phyloP scores from a whole-genome alignment of 2,797 vertebrate species.

The Toxotes lorentzi region DNA sequence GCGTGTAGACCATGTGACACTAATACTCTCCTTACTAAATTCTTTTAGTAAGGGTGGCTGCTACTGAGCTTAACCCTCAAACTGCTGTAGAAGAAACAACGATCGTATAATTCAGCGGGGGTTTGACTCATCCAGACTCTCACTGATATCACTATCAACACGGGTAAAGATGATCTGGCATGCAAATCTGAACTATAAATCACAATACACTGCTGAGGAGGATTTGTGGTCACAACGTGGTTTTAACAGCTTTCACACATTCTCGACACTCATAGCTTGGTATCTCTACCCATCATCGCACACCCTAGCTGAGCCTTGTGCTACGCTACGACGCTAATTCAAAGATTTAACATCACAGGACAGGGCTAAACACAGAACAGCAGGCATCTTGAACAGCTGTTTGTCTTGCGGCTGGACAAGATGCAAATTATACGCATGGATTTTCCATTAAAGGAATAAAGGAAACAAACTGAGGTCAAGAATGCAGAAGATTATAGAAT shows the following conservation, averaged over 20 bases:
- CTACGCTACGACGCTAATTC: neutral
- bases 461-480: neutral
- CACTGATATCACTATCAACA: slow-evolving; percentile 1
- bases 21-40: slow-evolving; percentile 60
- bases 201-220: neutral
- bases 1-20: slow-evolving; percentile 72
- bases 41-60: slow-evolving; percentile 52
- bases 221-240: neutral
- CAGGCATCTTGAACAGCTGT: neutral
- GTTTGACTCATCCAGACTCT: neutral
- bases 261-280: neutral
- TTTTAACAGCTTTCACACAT: neutral
- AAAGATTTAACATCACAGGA: neutral
- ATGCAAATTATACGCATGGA: neutral
- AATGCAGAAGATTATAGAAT: neutral
- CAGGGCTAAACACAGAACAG: neutral
- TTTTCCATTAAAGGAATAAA: neutral
- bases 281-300: slow-evolving; percentile 1
- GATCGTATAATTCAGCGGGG: slow-evolving; percentile 6
- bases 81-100: slow-evolving; percentile 7
- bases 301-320: neutral
- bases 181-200: neutral
- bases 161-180: neutral
- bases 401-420: neutral
- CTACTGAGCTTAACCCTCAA: slow-evolving; percentile 24